phyloP scores from a whole-genome alignment of 2,888 invertebrate species.

The Leptopterna dolabrata region DNA sequence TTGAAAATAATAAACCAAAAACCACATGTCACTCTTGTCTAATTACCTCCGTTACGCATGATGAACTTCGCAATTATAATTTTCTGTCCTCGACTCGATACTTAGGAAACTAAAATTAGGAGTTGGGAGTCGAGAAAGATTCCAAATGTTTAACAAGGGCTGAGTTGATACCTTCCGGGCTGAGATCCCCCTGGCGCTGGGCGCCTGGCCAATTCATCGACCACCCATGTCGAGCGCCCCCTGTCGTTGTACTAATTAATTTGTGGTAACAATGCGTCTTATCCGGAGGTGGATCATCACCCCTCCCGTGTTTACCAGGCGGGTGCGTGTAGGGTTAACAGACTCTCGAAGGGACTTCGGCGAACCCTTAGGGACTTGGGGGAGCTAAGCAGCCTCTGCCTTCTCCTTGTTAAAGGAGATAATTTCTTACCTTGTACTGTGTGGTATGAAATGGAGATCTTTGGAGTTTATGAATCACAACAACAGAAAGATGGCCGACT shows the following conservation, averaged over 20 bases:
- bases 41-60: no score
- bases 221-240: slow-evolving; percentile 9
- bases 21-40: no score
- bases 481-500: no score
- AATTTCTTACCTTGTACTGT: neutral
- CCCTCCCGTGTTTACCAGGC: neutral
- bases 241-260: slow-evolving; percentile 27
- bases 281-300: slow-evolving; percentile 22
- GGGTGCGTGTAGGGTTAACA: neutral
- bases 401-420: neutral
- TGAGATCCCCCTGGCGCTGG: neutral
- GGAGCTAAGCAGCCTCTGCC: neutral
- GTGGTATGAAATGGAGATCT: no score
- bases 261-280: slow-evolving; percentile 41
- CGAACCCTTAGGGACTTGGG: neutral
- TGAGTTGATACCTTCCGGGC: neutral
- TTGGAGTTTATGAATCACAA: no score
- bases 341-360: neutral
- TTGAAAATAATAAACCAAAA: no score
- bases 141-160: neutral
- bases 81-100: no score
- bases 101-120: no score
- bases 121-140: neutral
- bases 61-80: no score
- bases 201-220: neutral